Conservation (phyloP, 2,113 vertebrate species). For the Toxotes chatareus region DNA sequence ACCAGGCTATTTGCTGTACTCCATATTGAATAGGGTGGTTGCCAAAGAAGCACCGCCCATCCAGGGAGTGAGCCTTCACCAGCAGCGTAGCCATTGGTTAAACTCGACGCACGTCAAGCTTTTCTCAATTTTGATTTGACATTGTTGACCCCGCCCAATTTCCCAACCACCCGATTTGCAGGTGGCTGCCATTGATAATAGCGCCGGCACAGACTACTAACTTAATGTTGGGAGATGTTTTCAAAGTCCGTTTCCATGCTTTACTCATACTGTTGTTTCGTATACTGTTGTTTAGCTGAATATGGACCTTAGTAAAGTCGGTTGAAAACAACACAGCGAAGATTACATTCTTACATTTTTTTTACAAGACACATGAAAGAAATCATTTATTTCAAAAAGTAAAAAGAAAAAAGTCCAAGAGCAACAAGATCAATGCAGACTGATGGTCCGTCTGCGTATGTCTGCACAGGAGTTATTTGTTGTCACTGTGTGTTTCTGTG, state of each 20-base stretch:
- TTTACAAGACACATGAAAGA: not conserved
- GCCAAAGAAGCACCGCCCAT: slow-evolving; percentile 60
- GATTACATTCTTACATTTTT: not conserved
- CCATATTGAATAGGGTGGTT: slow-evolving; percentile 75
- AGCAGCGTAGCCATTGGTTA: slow-evolving; percentile 51
- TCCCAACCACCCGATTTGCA: slow-evolving; percentile 27
- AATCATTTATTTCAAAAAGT: slow-evolving; percentile 7
- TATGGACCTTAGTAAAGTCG: not conserved
- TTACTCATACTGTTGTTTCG: not conserved
- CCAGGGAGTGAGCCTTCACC: not conserved
- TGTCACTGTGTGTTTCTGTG: slow-evolving; percentile 48
- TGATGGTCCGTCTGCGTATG: slow-evolving; percentile 18
- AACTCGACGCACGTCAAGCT: slow-evolving; percentile 32
- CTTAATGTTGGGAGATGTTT: slow-evolving; percentile 43
- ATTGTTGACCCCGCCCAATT: slow-evolving; percentile 13
- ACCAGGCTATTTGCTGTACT: slow-evolving; percentile 66
- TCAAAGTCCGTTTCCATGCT: slow-evolving; percentile 12
- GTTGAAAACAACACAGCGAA: not conserved
- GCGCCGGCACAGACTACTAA: slow-evolving; percentile 64
- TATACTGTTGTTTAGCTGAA: not conserved
- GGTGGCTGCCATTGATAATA: slow-evolving; percentile 37
- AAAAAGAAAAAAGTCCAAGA: not conserved
- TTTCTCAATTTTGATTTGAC: slow-evolving; percentile 54
- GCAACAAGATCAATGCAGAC: slow-evolving; percentile 34
- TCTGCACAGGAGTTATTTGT: slow-evolving; percentile 37